Conservation (phyloP, 2,797 vertebrate species). For the Streptopelia turtur region DNA sequence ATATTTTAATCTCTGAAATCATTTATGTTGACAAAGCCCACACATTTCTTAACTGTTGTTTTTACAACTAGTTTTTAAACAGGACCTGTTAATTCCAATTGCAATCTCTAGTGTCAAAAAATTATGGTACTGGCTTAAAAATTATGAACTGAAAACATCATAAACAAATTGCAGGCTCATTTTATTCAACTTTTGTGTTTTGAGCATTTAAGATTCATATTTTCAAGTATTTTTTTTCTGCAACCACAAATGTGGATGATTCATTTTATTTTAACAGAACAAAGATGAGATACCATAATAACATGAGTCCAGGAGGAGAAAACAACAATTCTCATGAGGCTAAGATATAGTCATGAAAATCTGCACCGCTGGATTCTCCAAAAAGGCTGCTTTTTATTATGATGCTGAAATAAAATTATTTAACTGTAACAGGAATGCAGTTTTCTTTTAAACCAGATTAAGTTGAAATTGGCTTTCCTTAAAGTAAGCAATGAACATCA, state of each 20-base stretch:
- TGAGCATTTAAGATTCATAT: neutral
- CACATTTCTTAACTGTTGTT: neutral
- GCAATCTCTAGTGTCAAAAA: neutral
- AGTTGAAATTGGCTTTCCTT: conserved; percentile 40
- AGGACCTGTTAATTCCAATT: neutral
- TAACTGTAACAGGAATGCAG: neutral
- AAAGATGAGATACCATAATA: neutral
- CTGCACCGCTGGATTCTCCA: neutral
- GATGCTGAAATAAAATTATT: conserved; percentile 24
- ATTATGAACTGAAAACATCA: neutral
- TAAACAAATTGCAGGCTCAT: neutral
- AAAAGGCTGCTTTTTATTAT: conserved; percentile 19
- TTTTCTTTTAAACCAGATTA: conserved; percentile 36
- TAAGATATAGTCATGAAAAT: neutral
- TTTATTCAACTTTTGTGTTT: neutral
- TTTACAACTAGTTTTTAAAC: neutral
- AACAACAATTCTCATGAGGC: neutral
- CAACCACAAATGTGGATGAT: neutral
- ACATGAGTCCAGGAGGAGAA: neutral
- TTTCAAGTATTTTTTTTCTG: neutral
- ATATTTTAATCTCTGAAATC: neutral
- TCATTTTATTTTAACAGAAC: conserved; percentile 9
- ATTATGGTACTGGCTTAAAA: neutral
- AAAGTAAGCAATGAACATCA: conserved; percentile 20
- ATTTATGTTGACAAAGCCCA: neutral